Percentiles rank a stretch among this genome's conserved stretches.
phyloP scores from a whole-genome alignment of 2,888 invertebrate genomes.

The Temnothorax ravouxi region DNA sequence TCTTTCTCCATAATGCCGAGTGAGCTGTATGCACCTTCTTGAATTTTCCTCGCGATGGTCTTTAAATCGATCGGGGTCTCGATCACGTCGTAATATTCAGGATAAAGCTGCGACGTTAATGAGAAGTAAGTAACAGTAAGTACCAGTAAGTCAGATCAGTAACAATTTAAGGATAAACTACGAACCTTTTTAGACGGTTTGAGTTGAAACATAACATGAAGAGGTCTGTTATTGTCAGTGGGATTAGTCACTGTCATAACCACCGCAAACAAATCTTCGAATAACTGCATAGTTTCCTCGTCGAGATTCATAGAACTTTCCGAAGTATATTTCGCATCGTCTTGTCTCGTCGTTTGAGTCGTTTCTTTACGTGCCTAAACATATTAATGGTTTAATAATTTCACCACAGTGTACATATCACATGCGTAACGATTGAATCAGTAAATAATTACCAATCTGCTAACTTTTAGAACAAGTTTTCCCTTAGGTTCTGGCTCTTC shows the following conservation, averaged over 20 bases:
- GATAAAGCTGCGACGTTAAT: constrained; percentile 90
- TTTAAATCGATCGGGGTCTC: constrained; percentile 98
- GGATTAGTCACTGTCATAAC: constrained; percentile 95
- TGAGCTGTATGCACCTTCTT: constrained; percentile 91
- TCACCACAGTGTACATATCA: neutral
- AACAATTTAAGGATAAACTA: neutral
- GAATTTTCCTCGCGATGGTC: constrained; percentile 93
- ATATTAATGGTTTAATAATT: constrained; percentile 30
- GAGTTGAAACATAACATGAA: constrained; percentile 96
- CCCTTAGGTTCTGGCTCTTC: constrained; percentile 87
- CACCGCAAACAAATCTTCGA: constrained; percentile 96
- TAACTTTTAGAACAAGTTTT: constrained; percentile 88
- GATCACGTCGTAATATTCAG: constrained; percentile 98
- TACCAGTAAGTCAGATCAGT: neutral
- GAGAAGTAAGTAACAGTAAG: neutral
- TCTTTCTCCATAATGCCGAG: constrained; percentile 96
- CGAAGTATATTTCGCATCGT: constrained; percentile 90
- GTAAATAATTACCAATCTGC: constrained; percentile 85
- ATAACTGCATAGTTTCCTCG: constrained; percentile 92
- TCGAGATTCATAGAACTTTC: constrained; percentile 91
- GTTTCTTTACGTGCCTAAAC: constrained; percentile 80
- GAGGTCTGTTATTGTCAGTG: constrained; percentile 91
- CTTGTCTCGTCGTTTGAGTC: constrained; percentile 86
- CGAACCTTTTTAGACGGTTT: constrained; percentile 94
- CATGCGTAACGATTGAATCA: neutral